Conservation (phyloP, 2,888 invertebrate genomes). For the Polydrusus pterygomalis region DNA sequence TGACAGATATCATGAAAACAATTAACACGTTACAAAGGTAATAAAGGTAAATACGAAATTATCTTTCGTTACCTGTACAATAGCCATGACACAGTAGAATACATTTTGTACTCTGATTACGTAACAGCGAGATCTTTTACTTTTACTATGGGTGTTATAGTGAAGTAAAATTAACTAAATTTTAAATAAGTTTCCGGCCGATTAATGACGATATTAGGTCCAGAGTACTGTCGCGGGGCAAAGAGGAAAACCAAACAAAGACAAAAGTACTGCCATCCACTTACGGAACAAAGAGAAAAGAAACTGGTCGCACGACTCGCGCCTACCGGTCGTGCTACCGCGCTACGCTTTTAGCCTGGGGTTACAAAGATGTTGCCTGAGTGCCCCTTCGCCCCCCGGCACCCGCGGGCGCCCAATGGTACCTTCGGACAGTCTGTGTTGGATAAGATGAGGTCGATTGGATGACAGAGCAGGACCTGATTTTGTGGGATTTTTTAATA, state of each 20-base stretch:
- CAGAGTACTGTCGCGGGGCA: slow-evolving; percentile 21
- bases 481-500: slow-evolving; percentile 32
- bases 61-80: too few species aligned
- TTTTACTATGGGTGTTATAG: too few species aligned
- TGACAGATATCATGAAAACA: too few species aligned
- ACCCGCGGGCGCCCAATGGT: slow-evolving; percentile 37
- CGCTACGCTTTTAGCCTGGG: slow-evolving; percentile 65
- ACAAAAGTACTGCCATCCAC: slow-evolving; percentile 37
- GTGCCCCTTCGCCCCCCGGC: slow-evolving; percentile 30
- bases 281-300: slow-evolving; percentile 41
- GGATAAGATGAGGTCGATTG: slow-evolving; percentile 35
- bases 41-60: too few species aligned
- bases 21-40: too few species aligned
- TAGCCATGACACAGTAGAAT: too few species aligned
- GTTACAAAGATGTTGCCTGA: slow-evolving; percentile 55
- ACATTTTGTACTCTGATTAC: too few species aligned
- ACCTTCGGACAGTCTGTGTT: slow-evolving; percentile 41
- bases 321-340: slow-evolving; percentile 78
- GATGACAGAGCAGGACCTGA: slow-evolving; percentile 38
- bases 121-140: too few species aligned
- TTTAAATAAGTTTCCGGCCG: slow-evolving; percentile 27
- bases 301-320: slow-evolving; percentile 55
- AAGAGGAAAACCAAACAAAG: slow-evolving; percentile 43
- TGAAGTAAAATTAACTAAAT: too few species aligned
- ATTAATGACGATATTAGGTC: slow-evolving; percentile 42